Percentiles rank a stretch among this genome's conserved stretches.
Conservation (phyloP, 2,113 vertebrate species). For the Tachysurus vachellii region DNA sequence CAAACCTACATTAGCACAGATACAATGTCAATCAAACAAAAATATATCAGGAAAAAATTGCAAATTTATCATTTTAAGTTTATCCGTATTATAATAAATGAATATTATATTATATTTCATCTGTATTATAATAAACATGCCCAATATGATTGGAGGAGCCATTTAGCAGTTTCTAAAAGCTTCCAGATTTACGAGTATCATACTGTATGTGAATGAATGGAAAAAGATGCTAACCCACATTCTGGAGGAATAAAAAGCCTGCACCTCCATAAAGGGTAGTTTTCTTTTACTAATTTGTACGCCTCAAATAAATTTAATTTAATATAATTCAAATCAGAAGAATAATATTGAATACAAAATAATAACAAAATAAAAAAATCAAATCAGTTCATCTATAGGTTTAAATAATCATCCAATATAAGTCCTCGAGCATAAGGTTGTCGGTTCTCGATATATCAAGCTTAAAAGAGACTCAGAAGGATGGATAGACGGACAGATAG, state of each 20-base stretch:
- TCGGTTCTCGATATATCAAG: background rate
- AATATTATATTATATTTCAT: background rate
- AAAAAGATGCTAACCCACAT: background rate
- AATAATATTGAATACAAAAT: background rate
- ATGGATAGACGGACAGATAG: background rate
- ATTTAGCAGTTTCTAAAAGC: background rate
- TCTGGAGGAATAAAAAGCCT: background rate
- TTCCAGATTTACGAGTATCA: background rate
- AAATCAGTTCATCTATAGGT: background rate
- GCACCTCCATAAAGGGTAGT: background rate
- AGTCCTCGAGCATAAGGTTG: background rate
- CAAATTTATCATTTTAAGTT: background rate
- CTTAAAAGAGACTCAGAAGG: background rate
- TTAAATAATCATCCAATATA: background rate
- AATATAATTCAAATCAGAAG: background rate
- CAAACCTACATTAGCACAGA: constrained; percentile 78
- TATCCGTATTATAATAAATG: background rate
- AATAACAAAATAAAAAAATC: background rate
- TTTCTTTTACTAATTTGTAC: background rate
- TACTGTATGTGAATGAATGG: background rate
- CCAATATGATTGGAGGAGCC: background rate
- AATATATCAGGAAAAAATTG: constrained; percentile 15
- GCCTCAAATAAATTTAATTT: background rate
- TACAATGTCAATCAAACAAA: background rate
- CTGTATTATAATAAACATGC: background rate